Conservation (phyloP, 2,113 vertebrate species). For the Nyctereutes procyonoides region DNA sequence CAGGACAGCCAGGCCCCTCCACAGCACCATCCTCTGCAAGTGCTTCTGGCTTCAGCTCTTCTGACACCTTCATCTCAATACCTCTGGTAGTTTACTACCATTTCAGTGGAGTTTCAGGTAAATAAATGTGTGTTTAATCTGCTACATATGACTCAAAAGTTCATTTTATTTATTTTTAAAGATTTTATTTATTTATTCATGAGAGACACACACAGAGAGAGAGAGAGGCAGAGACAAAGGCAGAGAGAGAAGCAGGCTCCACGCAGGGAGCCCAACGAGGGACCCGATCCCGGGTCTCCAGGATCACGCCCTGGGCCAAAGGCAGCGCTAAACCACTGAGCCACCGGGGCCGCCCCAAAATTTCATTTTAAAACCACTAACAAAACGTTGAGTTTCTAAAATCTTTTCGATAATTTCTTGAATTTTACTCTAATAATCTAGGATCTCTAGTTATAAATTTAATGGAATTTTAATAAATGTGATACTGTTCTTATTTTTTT, state of each 20-base stretch:
- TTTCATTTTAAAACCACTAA: neutral
- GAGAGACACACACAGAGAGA: too few relatives aligned
- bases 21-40: neutral
- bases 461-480: neutral
- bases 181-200: too few relatives aligned
- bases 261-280: too few relatives aligned
- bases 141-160: neutral
- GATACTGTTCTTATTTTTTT: neutral
- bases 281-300: too few relatives aligned
- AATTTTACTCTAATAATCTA: neutral
- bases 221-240: too few relatives aligned
- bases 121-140: neutral
- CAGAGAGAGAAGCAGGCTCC: too few relatives aligned
- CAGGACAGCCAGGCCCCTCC: neutral
- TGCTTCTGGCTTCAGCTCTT: neutral
- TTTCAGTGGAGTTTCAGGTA: neutral
- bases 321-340: too few relatives aligned
- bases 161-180: neutral
- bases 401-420: neutral
- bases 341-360: neutral
- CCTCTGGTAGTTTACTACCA: neutral
- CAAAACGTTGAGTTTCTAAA: neutral
- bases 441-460: neutral
- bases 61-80: rapidly evolving
- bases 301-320: too few relatives aligned